These are phyloP conservation scores for Perognathus longimembris DNA, from an alignment of 2,113 vertebrate species.

Conservation along the genomic window DNA sequence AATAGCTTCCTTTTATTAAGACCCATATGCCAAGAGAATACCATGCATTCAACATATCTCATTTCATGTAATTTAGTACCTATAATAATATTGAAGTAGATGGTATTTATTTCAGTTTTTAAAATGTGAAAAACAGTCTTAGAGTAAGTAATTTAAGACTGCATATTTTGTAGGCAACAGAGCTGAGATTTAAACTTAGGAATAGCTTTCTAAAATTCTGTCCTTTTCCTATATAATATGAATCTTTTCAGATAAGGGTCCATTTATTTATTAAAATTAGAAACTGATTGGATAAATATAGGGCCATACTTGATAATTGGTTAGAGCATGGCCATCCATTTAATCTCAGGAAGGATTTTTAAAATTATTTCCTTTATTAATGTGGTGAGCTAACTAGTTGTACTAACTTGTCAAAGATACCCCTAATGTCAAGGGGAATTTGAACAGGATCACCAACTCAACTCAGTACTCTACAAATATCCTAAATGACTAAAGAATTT, in stretches of 20 bases:
- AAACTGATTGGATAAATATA: not conserved
- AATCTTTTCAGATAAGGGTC: not conserved
- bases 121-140: not conserved
- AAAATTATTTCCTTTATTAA: not conserved
- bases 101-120: conserved; percentile 8
- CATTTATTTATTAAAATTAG: not conserved
- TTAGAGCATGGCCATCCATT: not conserved
- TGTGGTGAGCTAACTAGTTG: not conserved
- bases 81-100: not conserved
- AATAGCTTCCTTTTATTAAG: not conserved
- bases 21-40: not conserved
- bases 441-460: conserved; percentile 14
- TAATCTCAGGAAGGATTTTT: not conserved
- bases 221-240: not conserved
- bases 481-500: conserved; percentile 25
- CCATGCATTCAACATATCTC: not conserved
- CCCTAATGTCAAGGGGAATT: not conserved
- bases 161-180: not conserved
- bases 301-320: not conserved
- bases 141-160: not conserved
- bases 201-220: not conserved
- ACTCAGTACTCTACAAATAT: conserved; percentile 10
- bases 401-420: conserved; percentile 23
- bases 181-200: not conserved
- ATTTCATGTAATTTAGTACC: not conserved